Base-by-base conservation (phyloP, 2,113 vertebrate species). In the Podiceps cristatus region DNA sequence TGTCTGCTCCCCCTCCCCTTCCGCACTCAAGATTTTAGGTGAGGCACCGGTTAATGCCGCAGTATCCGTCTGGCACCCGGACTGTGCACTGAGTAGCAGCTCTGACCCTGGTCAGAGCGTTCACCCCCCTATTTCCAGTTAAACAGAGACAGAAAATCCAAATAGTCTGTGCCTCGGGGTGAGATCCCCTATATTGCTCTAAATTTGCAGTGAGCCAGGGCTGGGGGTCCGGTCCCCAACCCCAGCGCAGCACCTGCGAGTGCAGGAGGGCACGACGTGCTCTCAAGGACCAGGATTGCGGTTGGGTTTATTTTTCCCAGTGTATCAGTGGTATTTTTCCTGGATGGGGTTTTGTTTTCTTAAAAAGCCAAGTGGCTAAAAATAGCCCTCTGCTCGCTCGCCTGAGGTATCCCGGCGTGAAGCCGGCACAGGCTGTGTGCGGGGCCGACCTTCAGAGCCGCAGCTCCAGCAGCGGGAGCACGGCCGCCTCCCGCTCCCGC, bases 311-410 rank as follows among this genome's bases (percentile, higher is more conserved):
- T 91, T 89, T 76, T 66, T 45, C 49, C 68, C 11, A 0, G 0
- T 4, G 35, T 33, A 58, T 40, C 29, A 22, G 28, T 0, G 0
- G 3, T 72, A 50, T 24, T 87, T 77, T 73, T 76, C 71, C 90
- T 78, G 88, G 69, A 56, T n/a, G 67, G 55, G 73, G 13, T 81
- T 96, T 86, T 74, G 66, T 85, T 90, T 88, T 96, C 88, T 92
- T 91, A 10, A 94, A 90, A 81, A 93, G 75, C 78, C 76, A 13
- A 35, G 42, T 2, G 2, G 69, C 78, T 94, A 91, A 88, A 97
- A 95, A 86, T 69, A 92, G 35, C 75, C 14, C 11, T 31, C 44
- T 3, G 45, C 72, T 69, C 2, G 4, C 74, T 24, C 2, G 14
- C 85, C 77, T 3, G 53, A 31, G 1, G 76, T 55, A 9, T 55